Evolutionary conservation across 2,113 vertebrate genomes (phyloP).

Genomic region (Agapornis roseicollis): DNA sequence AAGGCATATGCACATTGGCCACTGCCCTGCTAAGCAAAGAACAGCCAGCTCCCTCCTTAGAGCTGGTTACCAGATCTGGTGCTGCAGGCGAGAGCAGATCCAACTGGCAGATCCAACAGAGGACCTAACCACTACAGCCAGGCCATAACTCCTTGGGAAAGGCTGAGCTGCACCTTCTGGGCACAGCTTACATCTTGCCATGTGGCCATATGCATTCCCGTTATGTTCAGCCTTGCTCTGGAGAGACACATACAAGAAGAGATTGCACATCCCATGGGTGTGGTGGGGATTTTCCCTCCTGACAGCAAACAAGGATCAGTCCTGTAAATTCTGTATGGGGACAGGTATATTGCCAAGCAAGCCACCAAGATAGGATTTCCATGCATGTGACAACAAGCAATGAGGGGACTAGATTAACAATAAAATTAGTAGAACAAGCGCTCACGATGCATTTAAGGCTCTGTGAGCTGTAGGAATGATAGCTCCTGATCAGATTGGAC

Average conservation of each 20-base stretch:
- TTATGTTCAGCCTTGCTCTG: background rate
- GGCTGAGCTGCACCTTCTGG: background rate
- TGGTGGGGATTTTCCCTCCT: background rate
- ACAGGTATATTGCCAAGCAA: background rate
- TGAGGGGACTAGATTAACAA: background rate
- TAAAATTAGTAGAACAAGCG: background rate
- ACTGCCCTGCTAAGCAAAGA: background rate
- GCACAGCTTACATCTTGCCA: background rate
- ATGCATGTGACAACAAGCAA: background rate
- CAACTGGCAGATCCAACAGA: background rate
- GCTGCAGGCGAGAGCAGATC: background rate
- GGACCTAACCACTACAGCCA: background rate
- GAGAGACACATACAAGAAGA: background rate
- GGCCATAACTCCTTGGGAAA: background rate
- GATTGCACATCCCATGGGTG: background rate
- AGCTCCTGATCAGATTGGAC: background rate
- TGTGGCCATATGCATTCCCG: background rate
- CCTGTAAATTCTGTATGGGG: background rate
- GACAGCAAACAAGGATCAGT: background rate
- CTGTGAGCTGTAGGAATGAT: background rate
- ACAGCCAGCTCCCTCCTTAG: background rate
- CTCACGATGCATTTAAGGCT: background rate
- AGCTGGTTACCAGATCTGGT: background rate
- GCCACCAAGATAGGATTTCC: background rate
- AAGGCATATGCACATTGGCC: rapidly evolving